phyloP scores from a whole-genome alignment of 2,888 invertebrate genomes.

The Ectobius pallidus region DNA sequence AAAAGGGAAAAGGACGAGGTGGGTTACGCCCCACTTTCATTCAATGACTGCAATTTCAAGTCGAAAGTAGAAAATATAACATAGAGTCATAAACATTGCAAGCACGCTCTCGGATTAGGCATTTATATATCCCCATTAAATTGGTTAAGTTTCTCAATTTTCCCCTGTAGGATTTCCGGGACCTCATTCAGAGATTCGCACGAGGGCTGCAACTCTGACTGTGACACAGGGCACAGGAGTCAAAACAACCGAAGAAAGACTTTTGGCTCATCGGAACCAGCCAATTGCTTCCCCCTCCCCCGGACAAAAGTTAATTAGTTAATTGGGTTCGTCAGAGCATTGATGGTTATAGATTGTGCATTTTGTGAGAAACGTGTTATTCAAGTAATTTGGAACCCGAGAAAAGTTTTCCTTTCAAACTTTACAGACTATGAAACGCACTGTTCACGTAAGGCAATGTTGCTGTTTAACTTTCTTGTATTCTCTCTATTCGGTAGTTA shows the following conservation, averaged over 20 bases:
- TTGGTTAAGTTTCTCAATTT: constrained; percentile 43
- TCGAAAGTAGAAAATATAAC: background rate
- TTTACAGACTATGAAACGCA: no score
- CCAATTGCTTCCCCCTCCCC: background rate
- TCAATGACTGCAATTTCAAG: background rate
- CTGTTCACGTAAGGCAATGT: no score
- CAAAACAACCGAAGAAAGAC: constrained; percentile 28
- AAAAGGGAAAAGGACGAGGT: background rate
- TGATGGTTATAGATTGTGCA: constrained; percentile 19
- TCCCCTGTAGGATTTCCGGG: constrained; percentile 21
- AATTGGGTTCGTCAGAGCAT: constrained; percentile 31
- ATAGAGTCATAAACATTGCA: constrained; percentile 40
- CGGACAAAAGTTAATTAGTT: constrained; percentile 32
- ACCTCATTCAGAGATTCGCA: background rate
- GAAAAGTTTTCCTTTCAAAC: no score
- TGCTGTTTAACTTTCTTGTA: no score
- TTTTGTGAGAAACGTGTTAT: constrained; percentile 9
- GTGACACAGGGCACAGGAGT: constrained; percentile 9
- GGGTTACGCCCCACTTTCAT: background rate
- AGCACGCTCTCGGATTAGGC: constrained; percentile 43
- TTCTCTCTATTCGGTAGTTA: no score
- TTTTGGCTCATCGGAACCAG: background rate
- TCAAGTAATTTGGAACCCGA: constrained; percentile 13
- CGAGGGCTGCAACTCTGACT: constrained; percentile 11
- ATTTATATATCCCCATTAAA: constrained; percentile 45